Percentiles rank a stretch among this genome's conserved stretches.
phyloP scores from a whole-genome alignment of 2,797 vertebrate genomes.

The Leptoclinus maculatus region DNA sequence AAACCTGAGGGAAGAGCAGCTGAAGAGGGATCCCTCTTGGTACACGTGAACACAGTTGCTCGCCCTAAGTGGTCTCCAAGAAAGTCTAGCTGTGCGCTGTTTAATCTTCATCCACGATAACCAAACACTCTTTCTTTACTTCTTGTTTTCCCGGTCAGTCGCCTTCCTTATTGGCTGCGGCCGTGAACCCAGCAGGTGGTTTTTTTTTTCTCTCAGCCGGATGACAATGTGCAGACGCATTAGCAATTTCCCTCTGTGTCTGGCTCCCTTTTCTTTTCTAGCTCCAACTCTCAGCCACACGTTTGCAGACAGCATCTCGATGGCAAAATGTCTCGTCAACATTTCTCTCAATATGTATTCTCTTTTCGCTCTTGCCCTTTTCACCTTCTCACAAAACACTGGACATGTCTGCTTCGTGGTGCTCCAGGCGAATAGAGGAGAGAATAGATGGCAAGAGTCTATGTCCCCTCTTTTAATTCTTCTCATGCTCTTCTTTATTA shows the following conservation, averaged over 20 bases:
- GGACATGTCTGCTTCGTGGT: no score
- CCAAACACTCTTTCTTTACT: constrained; percentile 8
- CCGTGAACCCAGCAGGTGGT: neutral
- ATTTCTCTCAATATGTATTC: no score
- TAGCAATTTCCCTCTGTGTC: neutral
- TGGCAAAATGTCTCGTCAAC: no score
- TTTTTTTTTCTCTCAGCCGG: neutral
- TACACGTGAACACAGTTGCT: constrained; percentile 19
- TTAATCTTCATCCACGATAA: constrained; percentile 33
- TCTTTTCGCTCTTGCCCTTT: no score
- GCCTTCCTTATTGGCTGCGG: neutral
- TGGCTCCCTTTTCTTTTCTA: no score
- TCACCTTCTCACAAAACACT: no score
- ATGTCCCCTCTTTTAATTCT: neutral
- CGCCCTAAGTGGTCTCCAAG: constrained; percentile 41
- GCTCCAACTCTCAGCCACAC: neutral
- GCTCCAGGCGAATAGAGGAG: neutral
- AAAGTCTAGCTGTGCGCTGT: constrained; percentile 27
- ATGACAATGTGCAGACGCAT: constrained; percentile 48
- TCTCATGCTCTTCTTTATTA: neutral
- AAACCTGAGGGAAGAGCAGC: neutral
- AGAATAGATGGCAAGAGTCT: neutral
- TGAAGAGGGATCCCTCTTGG: neutral
- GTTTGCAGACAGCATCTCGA: no score
- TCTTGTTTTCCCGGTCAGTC: constrained; percentile 21